Conservation (phyloP, 2,797 vertebrate species). For the Pipistrellus nathusii region DNA sequence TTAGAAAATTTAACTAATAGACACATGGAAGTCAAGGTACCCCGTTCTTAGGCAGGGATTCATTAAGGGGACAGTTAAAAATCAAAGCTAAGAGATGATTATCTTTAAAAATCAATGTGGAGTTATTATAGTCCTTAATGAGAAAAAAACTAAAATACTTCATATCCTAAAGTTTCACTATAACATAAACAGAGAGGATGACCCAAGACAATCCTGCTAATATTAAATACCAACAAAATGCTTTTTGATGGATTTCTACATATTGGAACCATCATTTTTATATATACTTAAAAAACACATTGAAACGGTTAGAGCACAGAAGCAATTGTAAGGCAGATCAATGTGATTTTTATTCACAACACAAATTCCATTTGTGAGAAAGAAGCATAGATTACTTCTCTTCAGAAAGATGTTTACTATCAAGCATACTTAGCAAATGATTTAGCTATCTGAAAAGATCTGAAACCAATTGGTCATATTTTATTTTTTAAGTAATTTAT, state of each 20-base stretch:
- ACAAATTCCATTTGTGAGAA: slow-evolving; percentile 88
- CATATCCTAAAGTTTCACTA: slow-evolving; percentile 77
- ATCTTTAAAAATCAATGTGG: slow-evolving; percentile 68
- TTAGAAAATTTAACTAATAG: slow-evolving; percentile 81
- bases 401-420: slow-evolving; percentile 88
- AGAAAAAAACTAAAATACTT: slow-evolving; percentile 82
- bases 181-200: slow-evolving; percentile 79
- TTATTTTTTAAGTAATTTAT: slow-evolving; percentile 87
- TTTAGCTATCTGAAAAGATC: slow-evolving; percentile 82
- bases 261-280: slow-evolving; percentile 79
- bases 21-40: slow-evolving; percentile 77
- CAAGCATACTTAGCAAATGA: slow-evolving; percentile 82
- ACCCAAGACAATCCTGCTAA: slow-evolving; percentile 80
- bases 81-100: slow-evolving; percentile 78
- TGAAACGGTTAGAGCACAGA: slow-evolving; percentile 87
- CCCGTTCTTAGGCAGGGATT: slow-evolving; percentile 79
- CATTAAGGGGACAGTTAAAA: slow-evolving; percentile 81
- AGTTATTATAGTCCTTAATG: slow-evolving; percentile 79
- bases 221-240: slow-evolving; percentile 84
- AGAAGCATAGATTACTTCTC: slow-evolving; percentile 88
- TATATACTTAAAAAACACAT: slow-evolving; percentile 84
- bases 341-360: slow-evolving; percentile 88
- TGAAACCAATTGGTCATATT: slow-evolving; percentile 80
- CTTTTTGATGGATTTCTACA: slow-evolving; percentile 84
- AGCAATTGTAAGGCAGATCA: slow-evolving; percentile 87